Conservation (phyloP, 2,113 vertebrate genomes). For the Saccopteryx leptura region DNA sequence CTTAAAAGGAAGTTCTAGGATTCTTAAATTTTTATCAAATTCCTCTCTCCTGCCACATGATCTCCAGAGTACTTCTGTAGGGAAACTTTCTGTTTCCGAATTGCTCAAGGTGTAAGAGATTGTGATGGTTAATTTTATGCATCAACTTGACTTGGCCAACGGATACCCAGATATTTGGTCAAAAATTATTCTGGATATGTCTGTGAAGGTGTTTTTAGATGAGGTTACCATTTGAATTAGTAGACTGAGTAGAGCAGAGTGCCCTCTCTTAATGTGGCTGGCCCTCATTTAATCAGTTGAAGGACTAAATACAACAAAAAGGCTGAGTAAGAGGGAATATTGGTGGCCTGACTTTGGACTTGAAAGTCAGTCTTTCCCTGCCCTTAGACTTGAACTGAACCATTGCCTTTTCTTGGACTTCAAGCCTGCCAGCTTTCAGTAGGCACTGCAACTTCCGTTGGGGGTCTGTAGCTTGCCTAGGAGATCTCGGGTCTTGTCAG, state of each 20-base stretch:
- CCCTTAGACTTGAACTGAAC: neutral
- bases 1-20: neutral
- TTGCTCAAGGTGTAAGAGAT: neutral
- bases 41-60: neutral
- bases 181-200: too few relatives aligned
- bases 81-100: neutral
- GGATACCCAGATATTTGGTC: neutral
- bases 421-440: neutral
- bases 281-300: neutral
- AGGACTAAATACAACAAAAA: neutral
- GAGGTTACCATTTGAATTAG: too few relatives aligned
- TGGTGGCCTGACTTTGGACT: neutral
- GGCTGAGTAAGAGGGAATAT: neutral
- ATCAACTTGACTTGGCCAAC: neutral
- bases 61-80: neutral
- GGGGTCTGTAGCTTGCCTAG: neutral
- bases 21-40: neutral
- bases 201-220: too few relatives aligned
- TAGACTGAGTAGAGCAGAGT: neutral
- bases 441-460: neutral
- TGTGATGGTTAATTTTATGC: neutral
- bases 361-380: neutral
- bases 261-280: neutral
- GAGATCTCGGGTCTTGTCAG: neutral
- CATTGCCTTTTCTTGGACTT: neutral